These are phyloP conservation scores for Escarpia spicata DNA, from an alignment of 2,888 invertebrate genomes.

Conservation along the genomic window DNA sequence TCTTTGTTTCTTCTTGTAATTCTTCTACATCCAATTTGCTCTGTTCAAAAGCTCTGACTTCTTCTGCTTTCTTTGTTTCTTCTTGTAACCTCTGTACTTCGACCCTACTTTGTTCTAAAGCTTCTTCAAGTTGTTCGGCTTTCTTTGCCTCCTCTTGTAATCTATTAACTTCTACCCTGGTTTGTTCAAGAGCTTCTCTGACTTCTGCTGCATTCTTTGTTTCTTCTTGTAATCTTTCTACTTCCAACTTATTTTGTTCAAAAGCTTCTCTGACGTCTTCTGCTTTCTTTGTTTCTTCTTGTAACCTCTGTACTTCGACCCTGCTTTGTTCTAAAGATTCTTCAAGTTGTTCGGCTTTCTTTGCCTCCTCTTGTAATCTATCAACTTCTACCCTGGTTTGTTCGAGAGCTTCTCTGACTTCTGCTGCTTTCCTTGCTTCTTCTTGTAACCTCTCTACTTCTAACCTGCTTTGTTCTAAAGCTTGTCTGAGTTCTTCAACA, in stretches of 20 bases:
- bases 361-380: neutral
- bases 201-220: neutral
- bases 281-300: neutral
- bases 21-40: too few species aligned
- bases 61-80: neutral
- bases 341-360: neutral
- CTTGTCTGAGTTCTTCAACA: neutral
- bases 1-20: neutral
- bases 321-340: neutral
- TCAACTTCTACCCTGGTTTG: neutral
- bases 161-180: neutral
- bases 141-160: neutral
- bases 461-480: neutral
- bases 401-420: slow-evolving; percentile 18
- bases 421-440: neutral
- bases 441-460: slow-evolving; percentile 14
- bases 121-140: neutral
- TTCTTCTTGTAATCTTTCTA: neutral
- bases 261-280: neutral
- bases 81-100: neutral
- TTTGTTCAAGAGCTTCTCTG: neutral
- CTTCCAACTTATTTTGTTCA: neutral
- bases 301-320: neutral
- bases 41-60: neutral
- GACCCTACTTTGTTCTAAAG: neutral